Evolutionary conservation across 2,797 vertebrate species (phyloP), one percentile per base, ranked within the genome.

Genomic region (Ciconia nigra): DNA sequence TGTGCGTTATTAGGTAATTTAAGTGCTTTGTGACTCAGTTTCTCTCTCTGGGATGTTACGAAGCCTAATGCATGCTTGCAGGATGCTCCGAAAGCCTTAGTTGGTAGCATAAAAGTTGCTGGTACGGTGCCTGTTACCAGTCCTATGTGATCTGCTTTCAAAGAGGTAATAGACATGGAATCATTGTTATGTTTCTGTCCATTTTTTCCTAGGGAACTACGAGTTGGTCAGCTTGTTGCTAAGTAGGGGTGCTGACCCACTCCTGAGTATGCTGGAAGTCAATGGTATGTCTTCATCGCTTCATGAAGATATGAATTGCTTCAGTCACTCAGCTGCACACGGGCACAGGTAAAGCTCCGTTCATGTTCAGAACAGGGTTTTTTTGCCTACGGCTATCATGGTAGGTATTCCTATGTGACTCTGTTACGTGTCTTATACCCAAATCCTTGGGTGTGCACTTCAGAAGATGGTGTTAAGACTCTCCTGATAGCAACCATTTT

Each of bases 271-370:
- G 97, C 97, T 99, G 2, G 99, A 99, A 42, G 98, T 99, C 89
- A 99, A 98, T 0, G 98, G 99, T 7, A 98, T 99, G 85, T 99
- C 99, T 0, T 98, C 99, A 0, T 99, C 99, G 0, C 99, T 99
- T 15, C 99, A 99, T 0, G 99, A 99, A 94, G 99, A 99, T 58
- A 99, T 99, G 99, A 99, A 99, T 91, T 99, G 99, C 97, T 99
- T 99, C 98, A 99, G 99, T 94, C 99, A 99, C 39, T 99, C 99
- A 0, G 99, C 99, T 0, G 99, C 99, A 21, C 99, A 99, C 0
- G 99, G 99, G 84, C 99, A 99, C 98, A 99, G 99, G 99, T 99
- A 98, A 39, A 15, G 31, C 44, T 46, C 37, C 12, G 1, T 1
- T 54, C 14, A 0, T 10, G 42, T 11, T 55, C 81, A 8, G 19